Percentiles rank a stretch among this genome's conserved stretches.
phyloP scores from a whole-genome alignment of 2,888 invertebrate species.

The Endotricha flammealis region DNA sequence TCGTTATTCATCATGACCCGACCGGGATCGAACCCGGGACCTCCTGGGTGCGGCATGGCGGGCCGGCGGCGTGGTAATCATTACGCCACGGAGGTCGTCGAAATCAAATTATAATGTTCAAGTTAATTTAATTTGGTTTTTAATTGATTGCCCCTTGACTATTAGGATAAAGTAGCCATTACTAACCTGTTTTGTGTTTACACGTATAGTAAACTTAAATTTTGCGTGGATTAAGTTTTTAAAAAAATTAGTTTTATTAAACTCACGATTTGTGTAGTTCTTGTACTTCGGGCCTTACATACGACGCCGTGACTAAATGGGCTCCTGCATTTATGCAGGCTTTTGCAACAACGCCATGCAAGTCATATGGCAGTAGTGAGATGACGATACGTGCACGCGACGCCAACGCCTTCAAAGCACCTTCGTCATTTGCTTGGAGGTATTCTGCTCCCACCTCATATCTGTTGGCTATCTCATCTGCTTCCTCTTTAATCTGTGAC shows the following conservation, averaged over 20 bases:
- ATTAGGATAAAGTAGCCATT: too few relatives aligned
- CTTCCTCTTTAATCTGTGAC: slow-evolving; percentile 91
- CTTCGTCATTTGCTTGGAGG: slow-evolving; percentile 87
- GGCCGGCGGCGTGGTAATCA: too few relatives aligned
- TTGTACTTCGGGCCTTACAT: slow-evolving; percentile 90
- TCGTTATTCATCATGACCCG: too few relatives aligned
- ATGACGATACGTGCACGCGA: slow-evolving; percentile 86
- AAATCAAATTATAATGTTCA: too few relatives aligned
- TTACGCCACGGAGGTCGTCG: too few relatives aligned
- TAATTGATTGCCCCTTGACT: too few relatives aligned
- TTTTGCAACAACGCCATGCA: slow-evolving; percentile 92
- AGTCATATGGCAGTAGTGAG: slow-evolving; percentile 92
- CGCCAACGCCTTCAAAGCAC: slow-evolving; percentile 84
- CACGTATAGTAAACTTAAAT: too few relatives aligned
- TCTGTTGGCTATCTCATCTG: slow-evolving; percentile 87
- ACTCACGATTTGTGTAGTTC: slow-evolving; percentile 86
- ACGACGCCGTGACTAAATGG: slow-evolving; percentile 98
- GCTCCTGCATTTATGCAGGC: slow-evolving; percentile 91
- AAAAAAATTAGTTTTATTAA: not conserved
- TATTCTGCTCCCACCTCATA: slow-evolving; percentile 90
- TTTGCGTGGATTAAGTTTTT: too few relatives aligned
- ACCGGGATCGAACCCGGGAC: too few relatives aligned
- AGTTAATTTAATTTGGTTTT: too few relatives aligned
- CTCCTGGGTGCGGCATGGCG: too few relatives aligned
- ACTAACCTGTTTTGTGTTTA: too few relatives aligned